Evolutionary conservation across 1,140 invertebrate genomes (phyloP), one percentile per base, ranked within the genome.

Genomic region (Tetramorium parvispinum): DNA sequence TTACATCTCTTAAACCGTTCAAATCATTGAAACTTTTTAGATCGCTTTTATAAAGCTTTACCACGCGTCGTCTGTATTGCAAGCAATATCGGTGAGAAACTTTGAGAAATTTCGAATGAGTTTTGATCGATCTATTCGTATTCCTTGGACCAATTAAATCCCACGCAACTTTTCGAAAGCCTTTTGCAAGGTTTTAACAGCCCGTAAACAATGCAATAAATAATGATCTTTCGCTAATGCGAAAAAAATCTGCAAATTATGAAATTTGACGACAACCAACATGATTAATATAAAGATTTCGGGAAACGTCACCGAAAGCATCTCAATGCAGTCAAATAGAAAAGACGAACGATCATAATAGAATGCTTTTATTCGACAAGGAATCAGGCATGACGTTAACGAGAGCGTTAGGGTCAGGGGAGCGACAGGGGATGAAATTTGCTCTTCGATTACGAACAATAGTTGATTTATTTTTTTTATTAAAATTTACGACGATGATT

Each of bases 21-120:
- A 3, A 43, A 27, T 65, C 76, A 68, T 65, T n/a, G 40, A 10
- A 16, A 65, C 32, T 27, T 27, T 27, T 68, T 68, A 68, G 40
- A 65, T 3, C n/a, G 2, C 32, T 57, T 40, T 18, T 43, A 59
- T 43, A 43, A 75, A 24, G 8, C n/a, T 40, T 40, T 3, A 7
- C 32, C 24, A 51, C 13, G 10, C 37, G 7, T n/a, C 32, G 37
- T 18, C 63, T 6, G 3, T 65, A 65, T 21, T 65, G 13, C 32
- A 65, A 37, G 32, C 59, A 13, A n/a, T n/a, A 4, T 5, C n/a
- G n/a, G 5, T 24, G 13, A 68, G 7, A 2, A 49, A 46, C 65
- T 49, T 49, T 46, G 65, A 68, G 6, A 46, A 49, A 66, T 66
- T 46, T 66, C 65, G n/a, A 46, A 46, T 73, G 18, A 73, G 10